Evolutionary conservation across 1,140 invertebrate species (phyloP).

Genomic region (Drosophila saltans): DNA sequence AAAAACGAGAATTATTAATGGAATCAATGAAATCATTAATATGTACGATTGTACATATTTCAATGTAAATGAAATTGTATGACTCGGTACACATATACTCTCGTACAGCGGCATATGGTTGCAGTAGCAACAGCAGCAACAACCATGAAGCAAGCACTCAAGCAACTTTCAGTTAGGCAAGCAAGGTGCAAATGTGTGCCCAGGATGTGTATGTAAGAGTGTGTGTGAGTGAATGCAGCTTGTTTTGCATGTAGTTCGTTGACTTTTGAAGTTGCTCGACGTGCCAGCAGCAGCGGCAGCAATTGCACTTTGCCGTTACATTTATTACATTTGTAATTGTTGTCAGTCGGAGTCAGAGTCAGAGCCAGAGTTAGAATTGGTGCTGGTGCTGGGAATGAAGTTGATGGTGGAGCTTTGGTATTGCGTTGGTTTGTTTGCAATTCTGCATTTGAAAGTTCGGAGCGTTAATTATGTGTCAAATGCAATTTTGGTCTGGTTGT

Average conservation of each 20-base stretch:
- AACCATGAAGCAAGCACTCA: conserved; percentile 40
- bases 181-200: conserved; percentile 65
- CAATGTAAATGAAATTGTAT: conserved; percentile 77
- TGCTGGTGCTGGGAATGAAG: neutral
- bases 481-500: conserved; percentile 53
- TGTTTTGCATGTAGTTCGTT: conserved; percentile 75
- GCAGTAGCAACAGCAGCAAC: conserved; percentile 45
- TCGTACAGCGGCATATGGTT: conserved; percentile 41
- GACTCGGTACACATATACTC: conserved; percentile 53
- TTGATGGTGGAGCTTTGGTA: neutral
- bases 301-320: conserved; percentile 70
- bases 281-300: conserved; percentile 37
- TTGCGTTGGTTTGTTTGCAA: conserved; percentile 26
- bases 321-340: conserved; percentile 82
- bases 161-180: conserved; percentile 64
- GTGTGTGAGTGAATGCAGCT: conserved; percentile 38
- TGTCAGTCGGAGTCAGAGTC: conserved; percentile 62
- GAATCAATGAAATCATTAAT: too few species aligned
- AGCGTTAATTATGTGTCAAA: conserved; percentile 69
- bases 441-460: conserved; percentile 7
- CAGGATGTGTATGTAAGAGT: conserved; percentile 6
- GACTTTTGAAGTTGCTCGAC: conserved; percentile 69
- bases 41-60: too few species aligned
- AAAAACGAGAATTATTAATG: too few species aligned
- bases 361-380: neutral